Base-by-base conservation (phyloP, 2,888 invertebrate species). In the Sthenelais limicola region DNA sequence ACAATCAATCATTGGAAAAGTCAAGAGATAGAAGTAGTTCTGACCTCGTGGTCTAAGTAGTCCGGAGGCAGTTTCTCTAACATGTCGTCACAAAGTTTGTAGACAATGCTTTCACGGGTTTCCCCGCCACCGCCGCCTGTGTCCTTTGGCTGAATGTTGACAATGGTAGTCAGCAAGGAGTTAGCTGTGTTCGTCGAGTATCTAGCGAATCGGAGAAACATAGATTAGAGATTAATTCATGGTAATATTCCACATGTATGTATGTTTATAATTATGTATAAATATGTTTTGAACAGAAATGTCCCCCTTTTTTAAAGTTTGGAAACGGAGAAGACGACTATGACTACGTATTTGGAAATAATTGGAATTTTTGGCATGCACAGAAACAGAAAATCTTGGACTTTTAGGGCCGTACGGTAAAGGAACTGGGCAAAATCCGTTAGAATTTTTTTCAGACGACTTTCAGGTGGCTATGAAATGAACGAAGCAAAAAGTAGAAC, bases 121-220 rank as follows among this genome's bases (percentile, higher is more conserved):
- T 98, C 97, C 0, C 97, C 96, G 0, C 95, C 95, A 75, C 93
- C 93, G 56, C 86, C 83, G 0, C 94, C 95, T 1, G 96, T 94
- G 89, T 98, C 97, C 85, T 98, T 98, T 0, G 98, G 98, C 85
- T 98, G 97, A n/a, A 98, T 97, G 86, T 92, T 96, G 51, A 98
- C 90, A 82, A 98, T 97, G 0, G 96, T 96, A 84, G 96, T 95
- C 82, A 98, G 90, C 84, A 98, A 97, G 79, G 91, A 94, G 89
- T 88, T 87, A 32, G 97, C 96, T 56, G 96, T 96, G 86, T 97
- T 97, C 77, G 97, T 98, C 89, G 97, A 97, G 89, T 97, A 91
- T 15, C 56, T 56, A 33, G n/a, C 43, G 18, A 18, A 18, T 43
- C 9, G 43, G 9, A 43, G 12, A 43, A 9, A 43, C 43, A 9